phyloP scores from a whole-genome alignment of 2,113 vertebrate genomes.

The human region DNA sequence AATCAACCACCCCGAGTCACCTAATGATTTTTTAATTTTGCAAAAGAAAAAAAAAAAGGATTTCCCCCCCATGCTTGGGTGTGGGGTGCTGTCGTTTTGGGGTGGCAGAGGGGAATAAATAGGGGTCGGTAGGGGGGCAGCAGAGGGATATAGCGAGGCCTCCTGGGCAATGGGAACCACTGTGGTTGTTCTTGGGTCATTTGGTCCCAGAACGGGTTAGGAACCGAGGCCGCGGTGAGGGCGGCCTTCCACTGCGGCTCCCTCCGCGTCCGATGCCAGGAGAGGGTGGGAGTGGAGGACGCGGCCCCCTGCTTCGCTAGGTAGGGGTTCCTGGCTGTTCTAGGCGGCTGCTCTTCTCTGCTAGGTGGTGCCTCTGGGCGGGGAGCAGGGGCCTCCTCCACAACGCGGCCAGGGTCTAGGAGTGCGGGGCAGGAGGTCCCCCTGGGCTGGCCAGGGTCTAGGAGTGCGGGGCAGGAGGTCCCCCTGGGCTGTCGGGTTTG shows the following conservation, averaged over 20 bases:
- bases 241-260: rapidly evolving
- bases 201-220: background rate
- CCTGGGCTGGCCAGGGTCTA: background rate
- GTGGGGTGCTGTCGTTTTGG: background rate
- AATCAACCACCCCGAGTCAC: conserved; percentile 85
- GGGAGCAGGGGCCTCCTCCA: background rate
- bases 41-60: background rate
- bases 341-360: background rate
- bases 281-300: background rate
- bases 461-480: background rate
- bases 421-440: background rate
- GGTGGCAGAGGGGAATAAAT: background rate
- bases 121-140: background rate
- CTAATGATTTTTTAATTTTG: conserved; percentile 85
- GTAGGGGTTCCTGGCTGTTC: background rate
- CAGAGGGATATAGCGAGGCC: background rate
- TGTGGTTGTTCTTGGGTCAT: background rate
- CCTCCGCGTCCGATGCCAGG: rapidly evolving
- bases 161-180: background rate
- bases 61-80: background rate
- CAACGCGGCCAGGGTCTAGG: background rate
- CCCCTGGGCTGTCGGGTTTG: conserved; percentile 38
- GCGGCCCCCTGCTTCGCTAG: rapidly evolving
- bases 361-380: background rate
- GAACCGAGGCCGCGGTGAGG: background rate